Evolutionary conservation across 2,888 invertebrate genomes (phyloP).

Genomic region (Mesorhabditis belari): DNA sequence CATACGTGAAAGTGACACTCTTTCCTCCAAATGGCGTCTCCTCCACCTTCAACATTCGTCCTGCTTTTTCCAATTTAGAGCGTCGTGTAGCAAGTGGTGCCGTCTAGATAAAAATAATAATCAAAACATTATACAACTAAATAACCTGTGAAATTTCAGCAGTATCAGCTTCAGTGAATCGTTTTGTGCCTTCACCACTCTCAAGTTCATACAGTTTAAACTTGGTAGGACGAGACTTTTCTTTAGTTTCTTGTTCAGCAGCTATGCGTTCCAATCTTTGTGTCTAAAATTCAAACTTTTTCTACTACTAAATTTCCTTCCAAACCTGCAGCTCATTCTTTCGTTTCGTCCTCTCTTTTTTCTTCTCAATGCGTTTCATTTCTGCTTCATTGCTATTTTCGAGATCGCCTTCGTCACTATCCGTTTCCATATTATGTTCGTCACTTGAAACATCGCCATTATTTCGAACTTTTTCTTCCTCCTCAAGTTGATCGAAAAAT

Average conservation of each 20-base stretch:
- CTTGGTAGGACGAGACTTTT: background rate
- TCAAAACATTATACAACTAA: too few relatives aligned
- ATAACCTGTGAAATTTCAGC: background rate
- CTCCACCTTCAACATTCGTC: constrained; percentile 9
- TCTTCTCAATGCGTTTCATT: background rate
- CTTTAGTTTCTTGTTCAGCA: background rate
- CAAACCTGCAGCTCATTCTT: background rate
- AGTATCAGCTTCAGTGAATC: background rate
- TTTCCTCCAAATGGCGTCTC: constrained; percentile 42
- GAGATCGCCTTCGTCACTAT: background rate
- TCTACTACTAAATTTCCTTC: background rate
- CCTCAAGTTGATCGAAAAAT: background rate
- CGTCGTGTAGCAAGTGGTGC: background rate
- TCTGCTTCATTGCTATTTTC: background rate
- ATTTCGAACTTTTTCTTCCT: background rate
- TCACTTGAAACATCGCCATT: background rate
- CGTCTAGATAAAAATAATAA: too few relatives aligned
- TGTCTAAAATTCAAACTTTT: background rate
- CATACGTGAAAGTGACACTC: constrained; percentile 35
- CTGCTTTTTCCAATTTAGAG: constrained; percentile 6
- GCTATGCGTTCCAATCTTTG: background rate
- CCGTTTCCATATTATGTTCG: too few relatives aligned
- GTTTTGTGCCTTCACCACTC: background rate
- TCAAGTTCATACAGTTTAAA: background rate
- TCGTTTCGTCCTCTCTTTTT: too few relatives aligned